Evolutionary conservation across 2,113 vertebrate genomes (phyloP).

Genomic region (Rhagologus leucostigma): DNA sequence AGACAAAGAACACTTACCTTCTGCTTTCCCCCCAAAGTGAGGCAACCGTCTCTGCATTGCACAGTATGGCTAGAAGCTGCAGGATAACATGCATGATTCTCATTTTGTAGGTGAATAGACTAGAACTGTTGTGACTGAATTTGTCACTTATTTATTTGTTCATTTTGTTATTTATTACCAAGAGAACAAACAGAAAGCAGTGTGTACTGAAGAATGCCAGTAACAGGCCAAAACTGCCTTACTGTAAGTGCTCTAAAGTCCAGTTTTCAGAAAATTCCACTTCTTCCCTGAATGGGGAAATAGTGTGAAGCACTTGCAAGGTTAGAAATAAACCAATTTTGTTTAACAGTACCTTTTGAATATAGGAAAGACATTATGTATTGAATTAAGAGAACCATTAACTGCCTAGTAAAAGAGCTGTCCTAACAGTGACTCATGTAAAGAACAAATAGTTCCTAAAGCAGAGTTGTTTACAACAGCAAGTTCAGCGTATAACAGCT

Average conservation of each 20-base stretch:
- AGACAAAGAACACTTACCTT: conserved; percentile 57
- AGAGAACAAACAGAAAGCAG: conserved; percentile 19
- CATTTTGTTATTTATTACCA: conserved; percentile 53
- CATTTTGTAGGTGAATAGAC: neutral
- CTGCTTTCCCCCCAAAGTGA: neutral
- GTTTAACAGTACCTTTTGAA: neutral
- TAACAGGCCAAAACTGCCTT: neutral
- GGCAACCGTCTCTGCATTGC: neutral
- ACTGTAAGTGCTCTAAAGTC: conserved; percentile 5
- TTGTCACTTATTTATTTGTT: neutral
- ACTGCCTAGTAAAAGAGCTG: neutral
- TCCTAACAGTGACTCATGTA: neutral
- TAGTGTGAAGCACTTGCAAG: neutral
- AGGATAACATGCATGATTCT: neutral
- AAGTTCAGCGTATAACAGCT: neutral
- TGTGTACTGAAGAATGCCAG: neutral
- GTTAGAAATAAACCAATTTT: neutral
- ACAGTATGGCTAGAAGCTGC: neutral
- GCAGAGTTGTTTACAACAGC: neutral
- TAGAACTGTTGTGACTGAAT: neutral
- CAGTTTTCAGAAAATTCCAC: neutral
- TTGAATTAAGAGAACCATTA: neutral
- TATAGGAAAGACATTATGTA: neutral
- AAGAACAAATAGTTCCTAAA: neutral
- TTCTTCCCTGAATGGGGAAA: neutral